These are phyloP conservation scores for Torymus texanus DNA, from an alignment of 2,888 invertebrate genomes.

Conservation along the genomic window DNA sequence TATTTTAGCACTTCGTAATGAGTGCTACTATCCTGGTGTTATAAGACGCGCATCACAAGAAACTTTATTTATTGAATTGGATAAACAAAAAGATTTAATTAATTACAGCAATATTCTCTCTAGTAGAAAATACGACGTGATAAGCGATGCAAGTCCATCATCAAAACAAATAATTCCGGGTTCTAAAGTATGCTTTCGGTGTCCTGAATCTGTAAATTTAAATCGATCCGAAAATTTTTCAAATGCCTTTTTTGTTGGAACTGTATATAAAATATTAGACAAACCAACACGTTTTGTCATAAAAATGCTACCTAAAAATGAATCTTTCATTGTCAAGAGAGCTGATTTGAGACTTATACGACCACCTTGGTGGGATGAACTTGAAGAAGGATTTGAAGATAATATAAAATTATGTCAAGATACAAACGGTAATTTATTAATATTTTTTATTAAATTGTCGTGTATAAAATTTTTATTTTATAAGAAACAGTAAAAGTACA, in stretches of 20 bases:
- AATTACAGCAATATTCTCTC: conserved; percentile 87
- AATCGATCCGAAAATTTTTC: conserved; percentile 79
- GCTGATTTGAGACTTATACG: conserved; percentile 92
- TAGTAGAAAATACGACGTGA: conserved; percentile 88
- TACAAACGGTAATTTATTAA: conserved; percentile 32
- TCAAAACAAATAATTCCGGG: conserved; percentile 87
- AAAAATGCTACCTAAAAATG: conserved; percentile 77
- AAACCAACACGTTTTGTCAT: conserved; percentile 84
- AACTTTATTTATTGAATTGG: conserved; percentile 88
- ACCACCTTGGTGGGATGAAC: conserved; percentile 98
- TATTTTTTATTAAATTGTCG: not conserved
- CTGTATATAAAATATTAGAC: conserved; percentile 83
- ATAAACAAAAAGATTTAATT: conserved; percentile 84
- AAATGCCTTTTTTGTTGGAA: conserved; percentile 89
- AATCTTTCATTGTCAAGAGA: conserved; percentile 85
- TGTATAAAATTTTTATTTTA: too few species aligned
- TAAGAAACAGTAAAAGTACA: too few species aligned
- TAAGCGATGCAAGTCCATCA: conserved; percentile 94
- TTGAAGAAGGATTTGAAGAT: conserved; percentile 79
- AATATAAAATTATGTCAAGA: conserved; percentile 4
- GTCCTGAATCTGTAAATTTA: conserved; percentile 77
- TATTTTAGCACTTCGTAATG: conserved; percentile 90
- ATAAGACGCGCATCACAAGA: conserved; percentile 84
- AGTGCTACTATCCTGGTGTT: conserved; percentile 89
- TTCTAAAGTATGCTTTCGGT: conserved; percentile 85